Conservation (phyloP, 2,797 vertebrate species). For the Phrynocephalus vlangalii region DNA sequence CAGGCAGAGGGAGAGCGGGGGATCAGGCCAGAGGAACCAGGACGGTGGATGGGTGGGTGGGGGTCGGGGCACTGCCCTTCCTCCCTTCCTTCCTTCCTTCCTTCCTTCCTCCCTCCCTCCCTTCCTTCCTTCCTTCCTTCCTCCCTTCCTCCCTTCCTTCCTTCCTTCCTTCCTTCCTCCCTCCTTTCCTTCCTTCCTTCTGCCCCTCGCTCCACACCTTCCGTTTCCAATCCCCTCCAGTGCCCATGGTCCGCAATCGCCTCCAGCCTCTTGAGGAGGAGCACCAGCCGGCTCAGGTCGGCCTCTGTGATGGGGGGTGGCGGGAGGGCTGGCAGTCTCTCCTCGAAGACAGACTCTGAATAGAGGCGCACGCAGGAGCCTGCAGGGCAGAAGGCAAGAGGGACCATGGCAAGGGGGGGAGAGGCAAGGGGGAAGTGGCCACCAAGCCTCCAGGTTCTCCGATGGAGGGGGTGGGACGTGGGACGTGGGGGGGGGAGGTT, state of each 20-base stretch:
- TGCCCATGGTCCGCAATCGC: conserved; percentile 95
- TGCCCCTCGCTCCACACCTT: background rate
- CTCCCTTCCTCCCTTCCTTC: too few species aligned
- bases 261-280: conserved; percentile 92
- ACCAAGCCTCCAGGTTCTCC: background rate
- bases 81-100: background rate
- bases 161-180: background rate
- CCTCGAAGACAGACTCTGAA: conserved; percentile 80
- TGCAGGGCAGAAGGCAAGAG: conserved; percentile 58
- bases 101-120: background rate
- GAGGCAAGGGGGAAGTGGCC: too few species aligned
- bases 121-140: background rate
- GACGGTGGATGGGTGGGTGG: too few species aligned
- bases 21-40: accelerated
- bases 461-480: too few species aligned
- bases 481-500: too few species aligned
- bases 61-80: too few species aligned
- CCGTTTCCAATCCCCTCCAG: too few species aligned
- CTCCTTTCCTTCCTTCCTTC: background rate
- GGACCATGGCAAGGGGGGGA: accelerated
- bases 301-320: conserved; percentile 87
- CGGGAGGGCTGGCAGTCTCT: conserved; percentile 79
- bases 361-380: conserved; percentile 92
- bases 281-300: conserved; percentile 89
- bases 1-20: accelerated